Evolutionary conservation across 2,113 vertebrate species (phyloP), one percentile per base, ranked within the genome.

Genomic region (Etheostoma spectabile): DNA sequence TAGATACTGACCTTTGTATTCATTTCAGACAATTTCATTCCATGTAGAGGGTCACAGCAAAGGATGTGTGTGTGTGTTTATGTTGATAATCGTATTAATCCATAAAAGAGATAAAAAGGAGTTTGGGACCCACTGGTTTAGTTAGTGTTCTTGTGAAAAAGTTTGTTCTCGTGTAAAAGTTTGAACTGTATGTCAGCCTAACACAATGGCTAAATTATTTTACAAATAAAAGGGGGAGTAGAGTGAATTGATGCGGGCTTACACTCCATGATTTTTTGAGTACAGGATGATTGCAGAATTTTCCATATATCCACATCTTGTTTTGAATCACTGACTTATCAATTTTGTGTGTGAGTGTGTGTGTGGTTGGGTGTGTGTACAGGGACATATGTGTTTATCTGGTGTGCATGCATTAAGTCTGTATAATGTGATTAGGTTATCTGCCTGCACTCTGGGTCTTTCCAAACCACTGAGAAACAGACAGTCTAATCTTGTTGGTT

Each of bases 401-500:
- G 46, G 55, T 73, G 80, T 82, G 85, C 89, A 81, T 87, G 89
- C 87, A 88, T 91, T 89, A 88, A 66, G 70, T 85, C 77, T 46
- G 66, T 76, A 78, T 89, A 87, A 91, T 79, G 68, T 86, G 65
- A 93, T 92, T 90, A 89, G 15, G 8, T 62, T 86, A 88, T 92
- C 90, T 89, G 80, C 75, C 86, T 84, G 84, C 57, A 87, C 88
- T 91, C 87, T 2, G 69, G 76, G 46, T 84, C 88, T 87, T 77
- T 81, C 83, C 65, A 79, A 88, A 86, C 82, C 86, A 53, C 66
- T 0, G 77, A 83, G 71, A 90, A 88, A 90, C 89, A 89, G 87
- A 89, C 65, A 45, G 86, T 63, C 85, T 93, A 93, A 94, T 92
- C 91, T 88, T 6, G 70, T 90, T 91, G 92, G 92, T 92, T 92